Conservation (phyloP, 2,113 vertebrate genomes). For the Patagioenas fasciata region DNA sequence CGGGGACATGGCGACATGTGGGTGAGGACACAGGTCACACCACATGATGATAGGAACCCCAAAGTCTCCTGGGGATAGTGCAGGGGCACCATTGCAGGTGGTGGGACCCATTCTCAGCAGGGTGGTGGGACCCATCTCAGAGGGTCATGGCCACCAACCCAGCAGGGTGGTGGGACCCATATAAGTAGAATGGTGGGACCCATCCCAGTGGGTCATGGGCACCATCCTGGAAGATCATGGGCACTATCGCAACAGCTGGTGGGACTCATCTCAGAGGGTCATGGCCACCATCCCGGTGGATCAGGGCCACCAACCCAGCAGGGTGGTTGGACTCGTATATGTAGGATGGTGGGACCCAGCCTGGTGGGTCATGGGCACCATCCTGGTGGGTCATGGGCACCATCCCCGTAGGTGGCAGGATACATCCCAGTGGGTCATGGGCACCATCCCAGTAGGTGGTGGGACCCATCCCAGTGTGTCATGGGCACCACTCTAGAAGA, state of each 20-base stretch:
- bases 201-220: not conserved
- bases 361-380: no score
- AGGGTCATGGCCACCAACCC: not conserved
- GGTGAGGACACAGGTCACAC: rapidly evolving
- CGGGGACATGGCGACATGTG: not conserved
- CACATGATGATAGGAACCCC: rapidly evolving
- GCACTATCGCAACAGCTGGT: not conserved
- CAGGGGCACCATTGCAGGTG: not conserved
- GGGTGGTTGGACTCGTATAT: not conserved
- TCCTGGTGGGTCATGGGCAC: not conserved
- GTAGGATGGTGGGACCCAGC: no score
- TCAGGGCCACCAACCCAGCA: no score
- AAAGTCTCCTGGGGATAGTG: not conserved
- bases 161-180: not conserved
- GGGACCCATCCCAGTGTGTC: no score
- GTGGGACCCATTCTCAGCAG: not conserved
- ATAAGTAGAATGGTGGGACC: not conserved
- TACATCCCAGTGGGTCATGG: no score
- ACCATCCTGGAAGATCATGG: not conserved
- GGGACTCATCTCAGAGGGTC: not conserved
- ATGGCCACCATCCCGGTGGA: no score
- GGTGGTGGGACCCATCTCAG: not conserved
- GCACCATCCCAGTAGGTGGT: not conserved
- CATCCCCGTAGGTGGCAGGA: not conserved
- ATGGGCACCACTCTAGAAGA: no score